Percentiles rank a stretch among this genome's conserved stretches.
These are phyloP conservation scores for Gymnoscelis rufifasciata DNA, from an alignment of 2,888 invertebrate species.

Conservation along the genomic window DNA sequence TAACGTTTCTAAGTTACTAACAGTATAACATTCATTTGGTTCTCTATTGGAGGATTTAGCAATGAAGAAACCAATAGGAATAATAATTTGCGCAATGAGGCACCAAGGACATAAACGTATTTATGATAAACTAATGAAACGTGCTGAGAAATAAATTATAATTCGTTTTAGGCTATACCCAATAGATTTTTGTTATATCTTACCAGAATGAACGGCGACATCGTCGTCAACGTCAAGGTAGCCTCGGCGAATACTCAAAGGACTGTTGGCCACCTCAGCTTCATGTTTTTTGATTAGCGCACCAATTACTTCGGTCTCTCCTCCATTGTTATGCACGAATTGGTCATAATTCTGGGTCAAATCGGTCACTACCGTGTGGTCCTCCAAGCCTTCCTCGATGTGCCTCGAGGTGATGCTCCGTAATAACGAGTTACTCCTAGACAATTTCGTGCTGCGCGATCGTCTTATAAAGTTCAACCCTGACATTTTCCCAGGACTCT, in stretches of 20 bases:
- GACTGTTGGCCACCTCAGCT: conserved; percentile 63
- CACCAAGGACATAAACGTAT: conserved; percentile 24
- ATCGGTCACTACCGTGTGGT: conserved; percentile 58
- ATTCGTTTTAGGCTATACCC: conserved; percentile 26
- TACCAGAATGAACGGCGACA: conserved; percentile 86
- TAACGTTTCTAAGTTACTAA: not conserved
- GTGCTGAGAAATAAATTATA: conserved; percentile 29
- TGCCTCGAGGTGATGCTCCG: conserved; percentile 77
- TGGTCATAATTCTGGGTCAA: conserved; percentile 65
- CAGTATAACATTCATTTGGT: too few species aligned
- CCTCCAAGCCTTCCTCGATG: conserved; percentile 68
- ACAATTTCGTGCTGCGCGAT: conserved; percentile 85
- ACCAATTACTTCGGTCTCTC: conserved; percentile 62
- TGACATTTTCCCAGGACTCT: conserved; percentile 74
- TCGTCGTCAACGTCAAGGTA: conserved; percentile 82
- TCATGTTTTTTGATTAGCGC: conserved; percentile 71
- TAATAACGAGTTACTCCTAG: conserved; percentile 82
- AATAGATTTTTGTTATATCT: conserved; percentile 32
- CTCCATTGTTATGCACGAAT: conserved; percentile 62
- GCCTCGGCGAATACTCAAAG: conserved; percentile 66
- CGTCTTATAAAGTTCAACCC: conserved; percentile 83
- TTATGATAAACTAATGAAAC: conserved; percentile 27
- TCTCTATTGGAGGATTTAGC: too few species aligned
- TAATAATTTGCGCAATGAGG: conserved; percentile 31
- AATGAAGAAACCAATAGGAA: conserved; percentile 30